phyloP scores from a whole-genome alignment of 2,113 vertebrate species.

The Grammomys dolichurus region DNA sequence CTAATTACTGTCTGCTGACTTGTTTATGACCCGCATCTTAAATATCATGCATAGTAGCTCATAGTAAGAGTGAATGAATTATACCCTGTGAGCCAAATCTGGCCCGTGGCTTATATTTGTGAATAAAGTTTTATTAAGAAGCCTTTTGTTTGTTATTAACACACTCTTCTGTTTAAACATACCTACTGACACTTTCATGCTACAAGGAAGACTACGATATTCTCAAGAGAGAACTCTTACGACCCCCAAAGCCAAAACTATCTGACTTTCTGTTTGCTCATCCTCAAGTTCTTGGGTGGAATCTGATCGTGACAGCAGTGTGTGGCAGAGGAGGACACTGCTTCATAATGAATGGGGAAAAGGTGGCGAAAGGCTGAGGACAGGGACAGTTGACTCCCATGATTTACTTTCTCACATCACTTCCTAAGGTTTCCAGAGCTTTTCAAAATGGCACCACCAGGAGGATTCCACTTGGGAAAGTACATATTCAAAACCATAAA shows the following conservation, averaged over 20 bases:
- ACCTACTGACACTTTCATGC: not conserved
- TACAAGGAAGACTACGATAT: not conserved
- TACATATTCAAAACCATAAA: not conserved
- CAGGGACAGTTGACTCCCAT: not conserved
- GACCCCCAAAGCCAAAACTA: not conserved
- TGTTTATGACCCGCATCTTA: not conserved
- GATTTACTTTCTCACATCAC: not conserved
- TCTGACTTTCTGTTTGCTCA: not conserved
- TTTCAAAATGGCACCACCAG: not conserved
- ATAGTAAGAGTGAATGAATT: not conserved
- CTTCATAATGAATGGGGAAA: not conserved
- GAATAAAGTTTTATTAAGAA: conserved; percentile 44
- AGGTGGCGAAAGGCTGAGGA: no score
- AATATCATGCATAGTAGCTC: not conserved
- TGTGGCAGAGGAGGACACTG: not conserved
- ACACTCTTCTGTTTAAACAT: not conserved
- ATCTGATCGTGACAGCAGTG: not conserved
- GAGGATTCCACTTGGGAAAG: not conserved
- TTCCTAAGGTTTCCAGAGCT: not conserved
- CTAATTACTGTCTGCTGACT: not conserved
- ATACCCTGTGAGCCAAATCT: not conserved
- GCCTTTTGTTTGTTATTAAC: no score
- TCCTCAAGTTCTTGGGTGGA: not conserved
- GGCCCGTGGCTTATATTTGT: not conserved
- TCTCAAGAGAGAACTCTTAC: not conserved